phyloP scores from a whole-genome alignment of 2,113 vertebrate genomes.

The Solea senegalensis region DNA sequence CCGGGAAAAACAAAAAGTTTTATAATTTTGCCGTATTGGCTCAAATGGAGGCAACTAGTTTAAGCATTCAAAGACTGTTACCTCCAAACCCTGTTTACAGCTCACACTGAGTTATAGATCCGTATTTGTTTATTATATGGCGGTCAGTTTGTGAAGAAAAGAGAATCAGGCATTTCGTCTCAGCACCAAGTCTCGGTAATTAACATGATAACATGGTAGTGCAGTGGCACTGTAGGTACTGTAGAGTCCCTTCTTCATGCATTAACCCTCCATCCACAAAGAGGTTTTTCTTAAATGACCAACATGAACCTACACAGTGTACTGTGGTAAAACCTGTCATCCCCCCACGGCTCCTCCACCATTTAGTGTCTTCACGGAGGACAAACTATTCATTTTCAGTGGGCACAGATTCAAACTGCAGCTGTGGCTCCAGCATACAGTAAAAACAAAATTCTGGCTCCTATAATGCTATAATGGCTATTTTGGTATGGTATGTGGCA shows the following conservation, averaged over 20 bases:
- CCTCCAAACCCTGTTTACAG: neutral
- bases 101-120: neutral
- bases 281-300: conserved; percentile 6
- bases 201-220: neutral
- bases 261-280: conserved; percentile 33
- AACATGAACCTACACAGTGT: conserved; percentile 14
- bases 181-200: conserved; percentile 12
- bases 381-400: conserved; percentile 10
- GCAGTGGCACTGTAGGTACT: conserved; percentile 6
- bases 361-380: neutral
- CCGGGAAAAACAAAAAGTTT: too few relatives aligned
- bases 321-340: conserved; percentile 22
- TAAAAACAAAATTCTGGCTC: conserved; percentile 19
- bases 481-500: conserved; percentile 44
- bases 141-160: conserved; percentile 1
- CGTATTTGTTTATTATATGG: conserved; percentile 4
- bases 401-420: conserved; percentile 34
- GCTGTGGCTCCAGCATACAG: conserved; percentile 37
- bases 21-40: too few relatives aligned
- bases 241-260: neutral
- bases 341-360: conserved; percentile 9
- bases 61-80: too few relatives aligned
- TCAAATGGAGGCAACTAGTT: too few relatives aligned
- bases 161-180: neutral
- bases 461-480: conserved; percentile 36